Conservation (phyloP, 2,797 vertebrate genomes). For the Betta splendens region DNA sequence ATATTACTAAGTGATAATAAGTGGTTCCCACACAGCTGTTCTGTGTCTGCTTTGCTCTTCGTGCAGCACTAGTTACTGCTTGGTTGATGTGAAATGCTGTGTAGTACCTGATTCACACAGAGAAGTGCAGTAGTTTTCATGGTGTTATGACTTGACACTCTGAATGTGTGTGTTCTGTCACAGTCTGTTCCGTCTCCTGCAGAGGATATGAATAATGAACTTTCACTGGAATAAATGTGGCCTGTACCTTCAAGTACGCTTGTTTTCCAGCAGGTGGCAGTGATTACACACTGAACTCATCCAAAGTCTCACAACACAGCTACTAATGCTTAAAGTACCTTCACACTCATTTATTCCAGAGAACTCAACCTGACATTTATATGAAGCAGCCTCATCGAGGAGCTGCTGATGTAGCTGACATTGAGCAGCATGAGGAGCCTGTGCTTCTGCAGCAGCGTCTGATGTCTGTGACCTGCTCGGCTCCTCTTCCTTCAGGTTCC, state of each 20-base stretch:
- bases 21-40: slow-evolving; percentile 10
- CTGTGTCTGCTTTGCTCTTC: slow-evolving; percentile 23
- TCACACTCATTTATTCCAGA: not conserved
- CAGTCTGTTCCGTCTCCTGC: not conserved
- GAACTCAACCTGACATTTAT: not conserved
- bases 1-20: slow-evolving; percentile 21
- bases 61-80: slow-evolving; percentile 55
- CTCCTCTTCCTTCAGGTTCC: too few species aligned
- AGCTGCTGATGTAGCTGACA: too few species aligned
- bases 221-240: slow-evolving; percentile 47
- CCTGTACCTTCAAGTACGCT: slow-evolving; percentile 24
- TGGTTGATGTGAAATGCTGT: slow-evolving; percentile 33
- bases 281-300: slow-evolving; percentile 11
- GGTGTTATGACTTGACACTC: slow-evolving; percentile 2
- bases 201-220: slow-evolving; percentile 1
- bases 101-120: slow-evolving; percentile 14
- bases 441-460: too few species aligned
- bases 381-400: too few species aligned
- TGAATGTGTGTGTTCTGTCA: not conserved
- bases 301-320: not conserved
- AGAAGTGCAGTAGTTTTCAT: slow-evolving; percentile 8
- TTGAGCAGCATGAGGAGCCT: too few species aligned
- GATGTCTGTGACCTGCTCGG: too few species aligned
- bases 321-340: too few species aligned
- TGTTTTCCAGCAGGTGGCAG: slow-evolving; percentile 57